Evolutionary conservation across 2,888 invertebrate species (phyloP).

Genomic region (Pseudanteris insignis): DNA sequence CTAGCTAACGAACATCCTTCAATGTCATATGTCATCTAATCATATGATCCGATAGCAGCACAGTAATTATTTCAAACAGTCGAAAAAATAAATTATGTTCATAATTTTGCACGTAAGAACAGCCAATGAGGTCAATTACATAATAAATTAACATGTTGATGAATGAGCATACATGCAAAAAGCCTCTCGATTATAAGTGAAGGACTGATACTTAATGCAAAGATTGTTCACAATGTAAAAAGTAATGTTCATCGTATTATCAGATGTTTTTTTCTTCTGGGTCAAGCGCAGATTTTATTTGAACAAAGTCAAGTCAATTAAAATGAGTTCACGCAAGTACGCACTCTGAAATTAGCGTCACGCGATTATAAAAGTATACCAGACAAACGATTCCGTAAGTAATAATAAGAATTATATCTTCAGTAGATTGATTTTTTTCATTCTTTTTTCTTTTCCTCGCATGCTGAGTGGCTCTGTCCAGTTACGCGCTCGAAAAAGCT

Average conservation of each 20-base stretch:
- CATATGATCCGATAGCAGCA: no score
- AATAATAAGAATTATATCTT: constrained; percentile 42
- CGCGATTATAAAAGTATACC: constrained; percentile 28
- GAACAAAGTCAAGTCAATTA: constrained; percentile 43
- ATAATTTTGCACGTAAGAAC: not conserved
- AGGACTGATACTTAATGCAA: no score
- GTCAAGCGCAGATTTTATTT: constrained; percentile 44
- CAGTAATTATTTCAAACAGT: no score
- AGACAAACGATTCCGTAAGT: constrained; percentile 25
- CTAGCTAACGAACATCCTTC: no score
- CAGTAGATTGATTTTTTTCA: constrained; percentile 4
- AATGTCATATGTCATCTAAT: no score
- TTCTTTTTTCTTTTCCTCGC: constrained; percentile 16
- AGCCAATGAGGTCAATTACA: not conserved
- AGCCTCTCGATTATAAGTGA: no score
- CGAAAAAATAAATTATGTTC: no score
- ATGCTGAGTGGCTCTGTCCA: constrained; percentile 26
- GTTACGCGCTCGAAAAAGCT: constrained; percentile 35
- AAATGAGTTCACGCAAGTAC: no score
- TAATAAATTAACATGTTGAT: no score
- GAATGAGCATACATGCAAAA: no score
- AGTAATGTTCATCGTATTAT: no score
- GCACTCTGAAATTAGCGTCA: constrained; percentile 24
- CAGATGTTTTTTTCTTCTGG: constrained; percentile 9
- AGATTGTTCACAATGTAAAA: no score